phyloP scores from a whole-genome alignment of 2,888 invertebrate species.

The Epirrita christyi region DNA sequence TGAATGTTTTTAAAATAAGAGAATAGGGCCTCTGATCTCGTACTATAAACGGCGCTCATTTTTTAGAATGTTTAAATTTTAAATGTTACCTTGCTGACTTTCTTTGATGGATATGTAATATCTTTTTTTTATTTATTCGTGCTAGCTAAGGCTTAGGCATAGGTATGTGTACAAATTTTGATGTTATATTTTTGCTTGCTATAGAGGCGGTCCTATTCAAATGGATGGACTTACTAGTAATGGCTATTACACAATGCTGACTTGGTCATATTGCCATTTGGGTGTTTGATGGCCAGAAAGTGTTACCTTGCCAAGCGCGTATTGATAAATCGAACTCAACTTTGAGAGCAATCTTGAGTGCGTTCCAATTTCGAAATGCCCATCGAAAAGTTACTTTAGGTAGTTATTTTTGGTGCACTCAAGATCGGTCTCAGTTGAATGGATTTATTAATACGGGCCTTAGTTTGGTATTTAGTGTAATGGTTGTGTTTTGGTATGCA shows the following conservation, averaged over 20 bases:
- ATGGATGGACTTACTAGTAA: not conserved
- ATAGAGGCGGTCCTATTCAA: too few relatives aligned
- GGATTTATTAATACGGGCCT: not conserved
- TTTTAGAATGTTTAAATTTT: not conserved
- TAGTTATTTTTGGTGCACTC: too few relatives aligned
- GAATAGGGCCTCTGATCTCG: too few relatives aligned
- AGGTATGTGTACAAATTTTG: slow-evolving; percentile 21
- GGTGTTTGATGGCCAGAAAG: not conserved
- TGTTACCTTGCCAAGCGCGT: too few relatives aligned
- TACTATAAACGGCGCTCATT: not conserved
- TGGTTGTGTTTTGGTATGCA: slow-evolving; percentile 32
- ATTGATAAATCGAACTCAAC: too few relatives aligned
- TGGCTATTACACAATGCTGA: too few relatives aligned
- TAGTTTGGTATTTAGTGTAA: slow-evolving; percentile 9
- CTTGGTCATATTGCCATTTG: too few relatives aligned
- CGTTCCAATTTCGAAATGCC: not conserved
- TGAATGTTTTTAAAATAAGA: too few relatives aligned
- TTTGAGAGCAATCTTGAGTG: too few relatives aligned
- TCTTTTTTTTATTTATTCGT: slow-evolving; percentile 21
- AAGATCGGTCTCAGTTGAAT: too few relatives aligned
- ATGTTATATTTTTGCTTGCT: slow-evolving; percentile 7
- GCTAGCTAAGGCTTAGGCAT: slow-evolving; percentile 34
- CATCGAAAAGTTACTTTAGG: too few relatives aligned
- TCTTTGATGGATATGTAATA: not conserved
- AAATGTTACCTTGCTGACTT: not conserved